phyloP scores from a whole-genome alignment of 2,797 vertebrate genomes.

The Tapera naevia region DNA sequence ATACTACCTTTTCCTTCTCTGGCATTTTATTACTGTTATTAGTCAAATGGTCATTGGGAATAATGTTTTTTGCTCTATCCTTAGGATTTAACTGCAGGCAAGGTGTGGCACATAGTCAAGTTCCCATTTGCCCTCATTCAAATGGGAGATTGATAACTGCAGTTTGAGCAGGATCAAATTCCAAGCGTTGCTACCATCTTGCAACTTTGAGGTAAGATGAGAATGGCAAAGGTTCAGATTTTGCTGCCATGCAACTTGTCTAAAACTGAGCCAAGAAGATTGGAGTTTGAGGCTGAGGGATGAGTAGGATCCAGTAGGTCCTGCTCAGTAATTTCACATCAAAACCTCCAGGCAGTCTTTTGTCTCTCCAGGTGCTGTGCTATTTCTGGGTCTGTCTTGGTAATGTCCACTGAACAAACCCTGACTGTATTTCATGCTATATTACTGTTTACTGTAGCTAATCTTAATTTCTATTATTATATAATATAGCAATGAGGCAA shows the following conservation, averaged over 20 bases:
- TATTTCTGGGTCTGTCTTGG: constrained; percentile 24
- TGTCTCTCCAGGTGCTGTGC: constrained; percentile 40
- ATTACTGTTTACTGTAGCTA: constrained; percentile 58
- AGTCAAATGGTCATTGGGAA: not conserved
- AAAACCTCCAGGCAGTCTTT: not conserved
- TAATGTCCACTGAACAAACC: constrained; percentile 36
- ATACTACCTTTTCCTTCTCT: not conserved
- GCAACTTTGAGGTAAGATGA: not conserved
- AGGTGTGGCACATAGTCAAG: not conserved
- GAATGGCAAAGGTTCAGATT: not conserved
- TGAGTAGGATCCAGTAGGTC: not conserved
- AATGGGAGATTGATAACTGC: not conserved
- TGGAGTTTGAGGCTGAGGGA: not conserved
- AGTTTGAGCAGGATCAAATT: not conserved
- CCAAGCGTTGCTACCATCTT: not conserved
- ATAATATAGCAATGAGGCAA: constrained; percentile 39
- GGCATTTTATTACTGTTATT: not conserved
- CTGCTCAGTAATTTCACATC: not conserved
- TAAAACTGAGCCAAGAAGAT: not conserved
- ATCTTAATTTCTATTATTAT: constrained; percentile 64
- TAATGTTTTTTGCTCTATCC: not conserved
- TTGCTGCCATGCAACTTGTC: not conserved
- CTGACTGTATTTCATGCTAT: constrained; percentile 56
- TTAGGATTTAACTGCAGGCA: not conserved
- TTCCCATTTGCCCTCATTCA: not conserved